Conservation (phyloP, 2,888 invertebrate species). For the Patella caerulea region DNA sequence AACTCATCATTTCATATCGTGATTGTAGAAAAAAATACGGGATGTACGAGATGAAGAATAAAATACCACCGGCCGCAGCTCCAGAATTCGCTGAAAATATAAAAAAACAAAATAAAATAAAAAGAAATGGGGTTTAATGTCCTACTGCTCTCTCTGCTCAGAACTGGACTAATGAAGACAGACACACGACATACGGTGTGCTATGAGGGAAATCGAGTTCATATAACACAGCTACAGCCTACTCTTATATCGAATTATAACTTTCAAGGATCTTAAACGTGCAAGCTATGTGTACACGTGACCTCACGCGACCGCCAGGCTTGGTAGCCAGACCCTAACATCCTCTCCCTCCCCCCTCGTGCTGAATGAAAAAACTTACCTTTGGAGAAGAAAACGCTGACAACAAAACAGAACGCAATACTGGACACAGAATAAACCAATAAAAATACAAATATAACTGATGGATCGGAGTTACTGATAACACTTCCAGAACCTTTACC, state of each 20-base stretch:
- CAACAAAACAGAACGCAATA: constrained; percentile 84
- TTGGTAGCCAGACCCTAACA: too few relatives aligned
- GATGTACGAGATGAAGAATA: constrained; percentile 83
- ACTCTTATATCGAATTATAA: too few relatives aligned
- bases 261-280: too few relatives aligned
- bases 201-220: too few relatives aligned
- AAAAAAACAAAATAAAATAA: constrained; percentile 8
- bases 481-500: constrained; percentile 73
- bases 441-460: constrained; percentile 81
- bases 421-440: constrained; percentile 80
- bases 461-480: constrained; percentile 79
- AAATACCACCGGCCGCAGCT: constrained; percentile 82
- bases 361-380: constrained; percentile 72
- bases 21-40: constrained; percentile 81
- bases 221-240: too few relatives aligned
- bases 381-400: constrained; percentile 85
- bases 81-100: constrained; percentile 81
- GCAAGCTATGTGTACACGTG: too few relatives aligned
- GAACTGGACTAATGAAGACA: too few relatives aligned
- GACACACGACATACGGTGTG: too few relatives aligned
- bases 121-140: neutral
- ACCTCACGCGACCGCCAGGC: too few relatives aligned
- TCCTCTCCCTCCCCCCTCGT: too few relatives aligned
- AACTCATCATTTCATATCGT: constrained; percentile 78
- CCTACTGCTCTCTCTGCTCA: too few relatives aligned